Evolutionary conservation across 2,888 invertebrate genomes (phyloP).

Genomic region (Pheosia gnoma): DNA sequence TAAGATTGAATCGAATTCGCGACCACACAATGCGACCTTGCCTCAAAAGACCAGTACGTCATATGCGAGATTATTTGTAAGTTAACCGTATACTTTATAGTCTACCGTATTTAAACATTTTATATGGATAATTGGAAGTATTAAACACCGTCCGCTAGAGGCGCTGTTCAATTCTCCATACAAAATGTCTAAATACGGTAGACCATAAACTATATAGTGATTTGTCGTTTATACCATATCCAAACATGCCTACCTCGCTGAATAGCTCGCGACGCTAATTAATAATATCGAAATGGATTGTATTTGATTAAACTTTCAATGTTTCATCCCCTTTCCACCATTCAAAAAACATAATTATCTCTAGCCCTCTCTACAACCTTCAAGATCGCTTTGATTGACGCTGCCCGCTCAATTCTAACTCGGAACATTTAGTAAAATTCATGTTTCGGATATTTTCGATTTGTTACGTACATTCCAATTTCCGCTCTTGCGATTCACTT

Average conservation of each 20-base stretch:
- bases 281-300: slow-evolving; percentile 70
- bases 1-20: no score
- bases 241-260: slow-evolving; percentile 10
- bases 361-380: slow-evolving; percentile 18
- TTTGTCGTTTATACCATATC: slow-evolving; percentile 30
- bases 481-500: slow-evolving; percentile 29
- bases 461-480: slow-evolving; percentile 36
- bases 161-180: no score
- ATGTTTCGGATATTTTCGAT: slow-evolving; percentile 35
- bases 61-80: no score
- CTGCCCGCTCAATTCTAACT: slow-evolving; percentile 45
- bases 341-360: neutral
- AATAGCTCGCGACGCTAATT: slow-evolving; percentile 52
- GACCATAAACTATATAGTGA: neutral
- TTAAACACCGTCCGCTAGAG: no score
- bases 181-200: no score
- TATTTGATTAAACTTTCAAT: slow-evolving; percentile 62
- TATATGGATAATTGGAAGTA: no score
- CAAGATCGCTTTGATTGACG: slow-evolving; percentile 57
- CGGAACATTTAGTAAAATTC: slow-evolving; percentile 57
- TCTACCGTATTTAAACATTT: no score
- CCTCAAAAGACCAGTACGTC: no score
- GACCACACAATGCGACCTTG: no score
- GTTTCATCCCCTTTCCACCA: slow-evolving; percentile 32
- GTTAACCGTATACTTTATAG: no score